Evolutionary conservation across 2,888 invertebrate species (phyloP), one percentile per base, ranked within the genome.

Genomic region (Limenitis camilla): DNA sequence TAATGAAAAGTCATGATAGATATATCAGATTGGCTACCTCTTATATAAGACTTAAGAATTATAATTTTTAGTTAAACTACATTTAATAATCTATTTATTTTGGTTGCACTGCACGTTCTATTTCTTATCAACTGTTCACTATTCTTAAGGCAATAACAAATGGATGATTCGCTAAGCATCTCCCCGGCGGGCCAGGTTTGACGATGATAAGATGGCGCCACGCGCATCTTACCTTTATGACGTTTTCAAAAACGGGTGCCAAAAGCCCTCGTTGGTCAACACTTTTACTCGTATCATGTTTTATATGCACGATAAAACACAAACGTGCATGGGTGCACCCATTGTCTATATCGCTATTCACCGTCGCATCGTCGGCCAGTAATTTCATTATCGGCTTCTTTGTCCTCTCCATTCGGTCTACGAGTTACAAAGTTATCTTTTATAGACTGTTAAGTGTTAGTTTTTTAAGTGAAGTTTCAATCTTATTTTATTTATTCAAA

Each of bases 191-290:
- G 40, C 61, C 41, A 43, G 7, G 46, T 46, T 31, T 35, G 42
- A 6, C 40, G 50, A 40, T 50, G 62, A 76, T 74, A 77, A 73
- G 66, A 50, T 65, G 83, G 82, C 83, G 81, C 82, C 83, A 74
- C 64, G 55, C 66, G 68, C 73, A 78, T 78, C 77, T 65, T 62
- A 55, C 56, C 65, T 79, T 70, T 68, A 68, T 60, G 64, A 75
- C 63, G 52, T 60, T 55, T 62, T 62, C 66, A 67, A 74, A 67
- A 76, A 72, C 79, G 82, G 84, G 86, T 86, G 86, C 84, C 83
- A 86, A 86, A 86, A 86, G 83, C 76, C 61, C 75, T 81, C 76
- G 73, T 84, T 79, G 73, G 69, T 67, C 68, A 66, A 81, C 83
- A 84, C 84, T 77, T 80, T 78, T 75, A 71, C 69, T 66, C 65